phyloP scores from a whole-genome alignment of 1,140 invertebrate genomes.

The Mamestra configurata region DNA sequence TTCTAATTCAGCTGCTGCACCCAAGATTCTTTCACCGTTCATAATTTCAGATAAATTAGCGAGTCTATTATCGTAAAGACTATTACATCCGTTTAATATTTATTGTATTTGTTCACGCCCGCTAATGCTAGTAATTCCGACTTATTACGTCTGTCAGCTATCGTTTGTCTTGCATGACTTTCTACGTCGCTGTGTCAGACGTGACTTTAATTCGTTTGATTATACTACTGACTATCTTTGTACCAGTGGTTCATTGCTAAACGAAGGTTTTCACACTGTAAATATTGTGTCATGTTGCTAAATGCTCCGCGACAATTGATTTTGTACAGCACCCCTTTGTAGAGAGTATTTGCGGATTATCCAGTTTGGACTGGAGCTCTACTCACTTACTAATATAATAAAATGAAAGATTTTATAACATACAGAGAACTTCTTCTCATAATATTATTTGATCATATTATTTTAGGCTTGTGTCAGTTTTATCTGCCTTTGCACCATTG shows the following conservation, averaged over 20 bases:
- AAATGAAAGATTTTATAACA: not conserved
- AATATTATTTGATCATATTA: too few relatives aligned
- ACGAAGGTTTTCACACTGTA: constrained; percentile 4
- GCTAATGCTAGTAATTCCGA: not conserved
- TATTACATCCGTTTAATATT: not conserved
- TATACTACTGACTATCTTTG: not conserved
- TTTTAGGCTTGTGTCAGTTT: too few relatives aligned
- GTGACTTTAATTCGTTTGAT: constrained; percentile 28
- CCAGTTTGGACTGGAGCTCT: not conserved
- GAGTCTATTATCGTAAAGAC: not conserved
- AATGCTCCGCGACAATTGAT: not conserved
- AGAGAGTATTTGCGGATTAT: not conserved
- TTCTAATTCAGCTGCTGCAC: too few relatives aligned
- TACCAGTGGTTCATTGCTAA: constrained; percentile 1
- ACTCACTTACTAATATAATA: too few relatives aligned
- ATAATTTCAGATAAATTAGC: not conserved
- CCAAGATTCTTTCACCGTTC: too few relatives aligned
- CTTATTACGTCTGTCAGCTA: not conserved
- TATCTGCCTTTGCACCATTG: too few relatives aligned
- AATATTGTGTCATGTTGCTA: constrained; percentile 19
- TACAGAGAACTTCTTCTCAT: not conserved
- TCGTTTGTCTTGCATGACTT: constrained; percentile 7
- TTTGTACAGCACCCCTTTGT: constrained; percentile 17
- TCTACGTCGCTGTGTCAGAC: not conserved
- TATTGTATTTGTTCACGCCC: not conserved